Evolutionary conservation across 2,113 vertebrate genomes (phyloP).

Genomic region (Pampusana beccarii): DNA sequence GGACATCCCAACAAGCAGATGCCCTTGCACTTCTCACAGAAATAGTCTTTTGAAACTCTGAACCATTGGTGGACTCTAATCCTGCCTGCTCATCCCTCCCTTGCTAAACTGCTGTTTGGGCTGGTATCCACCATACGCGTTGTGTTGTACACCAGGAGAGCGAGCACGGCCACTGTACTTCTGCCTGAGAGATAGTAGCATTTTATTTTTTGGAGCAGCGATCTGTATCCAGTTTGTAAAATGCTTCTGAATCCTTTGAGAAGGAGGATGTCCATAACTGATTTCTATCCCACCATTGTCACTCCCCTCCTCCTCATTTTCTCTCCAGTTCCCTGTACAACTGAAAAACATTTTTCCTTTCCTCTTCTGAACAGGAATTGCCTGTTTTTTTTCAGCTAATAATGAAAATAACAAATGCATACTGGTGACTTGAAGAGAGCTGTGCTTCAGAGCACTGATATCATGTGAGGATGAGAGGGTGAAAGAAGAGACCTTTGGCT

Average conservation of each 20-base stretch:
- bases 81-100: not conserved
- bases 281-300: not conserved
- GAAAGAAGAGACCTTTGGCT: slow-evolving; percentile 12
- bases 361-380: not conserved
- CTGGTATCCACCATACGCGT: no score
- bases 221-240: not conserved
- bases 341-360: not conserved
- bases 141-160: fast-evolving
- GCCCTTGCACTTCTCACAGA: not conserved
- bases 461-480: slow-evolving; percentile 4
- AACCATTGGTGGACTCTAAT: fast-evolving
- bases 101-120: not conserved
- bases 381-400: not conserved
- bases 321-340: not conserved
- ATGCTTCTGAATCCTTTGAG: not conserved
- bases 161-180: not conserved
- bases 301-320: not conserved
- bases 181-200: not conserved
- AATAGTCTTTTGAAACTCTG: not conserved
- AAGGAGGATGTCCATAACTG: not conserved
- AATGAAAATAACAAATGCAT: slow-evolving; percentile 33
- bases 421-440: not conserved
- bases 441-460: not conserved
- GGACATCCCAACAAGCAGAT: not conserved
- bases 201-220: not conserved